These are phyloP conservation scores for Leptinotarsa texana DNA, from an alignment of 1,140 invertebrate species.

Conservation along the genomic window DNA sequence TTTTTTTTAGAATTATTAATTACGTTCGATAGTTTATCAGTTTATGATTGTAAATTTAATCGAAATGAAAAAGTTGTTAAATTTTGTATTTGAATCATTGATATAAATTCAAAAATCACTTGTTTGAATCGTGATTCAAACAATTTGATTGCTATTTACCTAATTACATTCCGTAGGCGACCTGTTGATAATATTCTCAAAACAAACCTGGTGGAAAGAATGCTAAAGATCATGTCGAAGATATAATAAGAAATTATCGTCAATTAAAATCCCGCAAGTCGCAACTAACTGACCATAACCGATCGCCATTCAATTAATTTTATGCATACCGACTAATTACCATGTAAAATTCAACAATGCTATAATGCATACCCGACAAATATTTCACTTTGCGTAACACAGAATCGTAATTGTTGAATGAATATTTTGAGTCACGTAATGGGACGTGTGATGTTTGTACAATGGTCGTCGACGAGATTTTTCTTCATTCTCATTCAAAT, in stretches of 20 bases:
- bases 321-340: not conserved
- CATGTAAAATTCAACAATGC: not conserved
- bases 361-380: slow-evolving; percentile 1
- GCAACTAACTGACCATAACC: not conserved
- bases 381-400: slow-evolving; percentile 6
- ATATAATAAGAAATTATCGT: not conserved
- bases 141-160: too few relatives aligned
- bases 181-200: too few relatives aligned
- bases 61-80: too few relatives aligned
- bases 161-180: too few relatives aligned
- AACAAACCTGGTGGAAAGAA: too few relatives aligned
- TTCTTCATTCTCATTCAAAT: slow-evolving; percentile 3
- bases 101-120: too few relatives aligned
- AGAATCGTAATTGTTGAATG: slow-evolving; percentile 2
- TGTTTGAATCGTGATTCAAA: too few relatives aligned
- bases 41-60: too few relatives aligned
- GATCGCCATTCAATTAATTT: slow-evolving; percentile 11
- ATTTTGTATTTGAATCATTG: too few relatives aligned
- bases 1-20: too few relatives aligned
- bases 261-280: not conserved
- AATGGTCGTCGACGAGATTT: not conserved
- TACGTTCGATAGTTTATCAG: too few relatives aligned
- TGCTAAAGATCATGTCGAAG: not conserved
- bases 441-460: not conserved
- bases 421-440: slow-evolving; percentile 3